These are phyloP conservation scores for Mimumesa dahlbomi DNA, from an alignment of 2,888 invertebrate genomes.

Conservation along the genomic window DNA sequence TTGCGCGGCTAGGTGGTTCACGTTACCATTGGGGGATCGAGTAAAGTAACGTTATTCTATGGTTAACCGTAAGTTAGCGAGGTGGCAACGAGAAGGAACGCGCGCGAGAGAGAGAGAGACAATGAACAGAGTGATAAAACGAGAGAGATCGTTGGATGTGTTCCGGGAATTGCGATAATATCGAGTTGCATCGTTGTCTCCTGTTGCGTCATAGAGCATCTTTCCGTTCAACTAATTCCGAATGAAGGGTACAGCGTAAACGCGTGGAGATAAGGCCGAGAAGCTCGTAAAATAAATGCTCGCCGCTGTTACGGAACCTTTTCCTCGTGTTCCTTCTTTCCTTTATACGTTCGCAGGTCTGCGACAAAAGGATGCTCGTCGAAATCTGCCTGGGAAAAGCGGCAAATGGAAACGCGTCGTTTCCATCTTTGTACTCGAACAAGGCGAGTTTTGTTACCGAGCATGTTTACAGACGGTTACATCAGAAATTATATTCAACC, in stretches of 20 bases:
- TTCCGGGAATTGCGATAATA: too few relatives aligned
- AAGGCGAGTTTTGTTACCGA: conserved; percentile 11
- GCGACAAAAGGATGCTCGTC: neutral
- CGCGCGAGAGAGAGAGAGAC: too few relatives aligned
- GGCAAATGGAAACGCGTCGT: conserved; percentile 7
- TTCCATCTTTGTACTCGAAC: conserved; percentile 5
- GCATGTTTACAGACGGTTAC: conserved; percentile 11
- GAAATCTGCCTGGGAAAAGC: conserved; percentile 23
- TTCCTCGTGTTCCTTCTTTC: neutral
- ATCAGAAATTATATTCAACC: conserved; percentile 10
- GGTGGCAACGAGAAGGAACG: too few relatives aligned
- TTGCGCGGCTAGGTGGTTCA: too few relatives aligned
- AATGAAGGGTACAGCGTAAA: conserved; percentile 26
- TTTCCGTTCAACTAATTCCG: conserved; percentile 54
- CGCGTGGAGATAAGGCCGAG: conserved; percentile 11
- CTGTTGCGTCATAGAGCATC: conserved; percentile 30
- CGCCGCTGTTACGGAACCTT: neutral
- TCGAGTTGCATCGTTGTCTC: conserved; percentile 8
- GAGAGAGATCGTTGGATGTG: neutral
- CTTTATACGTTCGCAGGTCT: neutral
- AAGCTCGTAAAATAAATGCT: conserved; percentile 23
- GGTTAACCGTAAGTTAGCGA: too few relatives aligned
- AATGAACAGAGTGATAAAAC: neutral
- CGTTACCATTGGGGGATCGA: too few relatives aligned
- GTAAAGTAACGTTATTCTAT: too few relatives aligned